A percentile compares a stretch with the other conserved stretches of the same genome.
Evolutionary conservation across 2,797 vertebrate genomes (phyloP).

Genomic region (Poeciliopsis paucimaculata): DNA sequence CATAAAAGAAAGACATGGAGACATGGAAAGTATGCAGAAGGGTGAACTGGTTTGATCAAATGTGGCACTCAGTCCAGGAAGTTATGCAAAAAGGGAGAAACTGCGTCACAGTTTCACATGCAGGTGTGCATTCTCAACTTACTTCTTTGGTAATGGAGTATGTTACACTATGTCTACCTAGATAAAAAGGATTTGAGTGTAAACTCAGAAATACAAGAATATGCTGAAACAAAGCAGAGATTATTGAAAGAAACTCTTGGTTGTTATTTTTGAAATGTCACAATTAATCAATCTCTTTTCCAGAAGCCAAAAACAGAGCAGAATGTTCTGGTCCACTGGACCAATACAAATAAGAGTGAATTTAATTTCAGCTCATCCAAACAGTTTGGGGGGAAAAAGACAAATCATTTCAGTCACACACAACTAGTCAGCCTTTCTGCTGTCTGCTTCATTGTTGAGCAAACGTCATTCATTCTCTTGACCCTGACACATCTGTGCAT

Average conservation of each 20-base stretch:
- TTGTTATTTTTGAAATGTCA: constrained; percentile 50
- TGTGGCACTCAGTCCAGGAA: constrained; percentile 18
- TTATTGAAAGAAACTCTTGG: constrained; percentile 45
- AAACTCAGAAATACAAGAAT: constrained; percentile 9
- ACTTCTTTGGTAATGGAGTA: constrained; percentile 38
- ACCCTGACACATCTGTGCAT: constrained; percentile 1
- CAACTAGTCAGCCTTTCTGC: constrained; percentile 20
- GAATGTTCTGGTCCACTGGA: constrained; percentile 45
- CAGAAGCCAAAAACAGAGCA: constrained; percentile 21
- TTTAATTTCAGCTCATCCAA: constrained; percentile 19
- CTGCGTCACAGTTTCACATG: constrained; percentile 42
- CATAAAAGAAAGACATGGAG: constrained; percentile 17
- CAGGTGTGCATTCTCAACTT: constrained; percentile 38
- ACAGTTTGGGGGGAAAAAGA: not conserved
- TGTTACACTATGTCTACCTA: constrained; percentile 36
- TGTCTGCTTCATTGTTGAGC: constrained; percentile 13
- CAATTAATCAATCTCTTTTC: constrained; percentile 41
- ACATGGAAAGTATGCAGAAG: constrained; percentile 28
- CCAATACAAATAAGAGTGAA: constrained; percentile 24
- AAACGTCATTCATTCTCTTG: constrained; percentile 5
- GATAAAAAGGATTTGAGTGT: constrained; percentile 30
- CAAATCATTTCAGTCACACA: constrained; percentile 9
- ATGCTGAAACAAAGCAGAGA: constrained; percentile 6
- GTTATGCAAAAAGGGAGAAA: constrained; percentile 36
- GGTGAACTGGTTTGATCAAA: constrained; percentile 34